Evolutionary conservation across 2,888 invertebrate species (phyloP).

Genomic region (Oscheius sp.): DNA sequence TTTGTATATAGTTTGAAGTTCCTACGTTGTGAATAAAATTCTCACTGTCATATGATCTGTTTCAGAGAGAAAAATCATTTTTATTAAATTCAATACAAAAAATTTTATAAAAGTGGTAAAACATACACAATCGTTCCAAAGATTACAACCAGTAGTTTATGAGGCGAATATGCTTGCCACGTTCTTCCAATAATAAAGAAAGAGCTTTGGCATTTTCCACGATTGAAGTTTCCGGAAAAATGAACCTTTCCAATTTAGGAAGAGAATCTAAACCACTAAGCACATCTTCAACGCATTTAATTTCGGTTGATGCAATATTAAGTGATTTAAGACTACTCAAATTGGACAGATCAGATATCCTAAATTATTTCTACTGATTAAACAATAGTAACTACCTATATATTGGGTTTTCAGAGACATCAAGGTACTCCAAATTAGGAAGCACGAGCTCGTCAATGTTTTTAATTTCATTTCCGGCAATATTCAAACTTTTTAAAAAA

Average conservation of each 20-base stretch:
- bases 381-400: background rate
- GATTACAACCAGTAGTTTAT: slow-evolving; percentile 18
- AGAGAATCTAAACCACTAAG: background rate
- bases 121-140: background rate
- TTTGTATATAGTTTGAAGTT: no score
- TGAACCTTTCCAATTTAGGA: slow-evolving; percentile 16
- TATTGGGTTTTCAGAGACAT: slow-evolving; percentile 56
- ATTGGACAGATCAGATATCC: background rate
- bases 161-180: background rate
- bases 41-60: no score
- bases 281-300: background rate
- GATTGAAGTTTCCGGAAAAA: slow-evolving; percentile 11
- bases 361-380: background rate
- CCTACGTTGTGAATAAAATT: no score
- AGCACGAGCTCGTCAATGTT: slow-evolving; percentile 47
- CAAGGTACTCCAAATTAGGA: slow-evolving; percentile 49
- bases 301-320: background rate
- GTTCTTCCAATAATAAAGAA: background rate
- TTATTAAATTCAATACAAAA: no score
- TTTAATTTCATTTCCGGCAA: slow-evolving; percentile 47
- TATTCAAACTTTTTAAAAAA: slow-evolving; percentile 43
- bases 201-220: background rate
- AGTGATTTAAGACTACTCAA: background rate
- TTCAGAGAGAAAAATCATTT: no score
- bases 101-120: background rate